phyloP scores from a whole-genome alignment of 2,797 vertebrate species.

The Mus minutoides region DNA sequence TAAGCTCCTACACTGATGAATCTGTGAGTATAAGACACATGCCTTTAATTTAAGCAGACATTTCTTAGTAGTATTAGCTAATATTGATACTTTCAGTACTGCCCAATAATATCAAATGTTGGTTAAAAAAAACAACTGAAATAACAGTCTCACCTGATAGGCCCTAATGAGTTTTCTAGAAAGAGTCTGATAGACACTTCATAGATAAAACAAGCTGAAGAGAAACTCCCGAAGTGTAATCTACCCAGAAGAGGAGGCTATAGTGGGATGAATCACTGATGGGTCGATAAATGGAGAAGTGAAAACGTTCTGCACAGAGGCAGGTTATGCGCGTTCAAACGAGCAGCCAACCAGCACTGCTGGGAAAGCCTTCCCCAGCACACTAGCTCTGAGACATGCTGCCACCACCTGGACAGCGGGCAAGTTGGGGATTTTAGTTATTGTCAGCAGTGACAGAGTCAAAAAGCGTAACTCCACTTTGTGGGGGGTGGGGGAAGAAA shows the following conservation, averaged over 20 bases:
- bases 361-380: constrained; percentile 3
- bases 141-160: background rate
- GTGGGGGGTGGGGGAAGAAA: background rate
- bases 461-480: constrained; percentile 18
- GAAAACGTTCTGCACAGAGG: background rate
- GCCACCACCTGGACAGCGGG: constrained; percentile 68
- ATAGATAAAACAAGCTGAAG: constrained; percentile 40
- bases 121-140: constrained; percentile 34
- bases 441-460: background rate
- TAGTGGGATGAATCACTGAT: background rate
- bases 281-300: background rate
- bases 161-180: constrained; percentile 33
- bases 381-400: constrained; percentile 63
- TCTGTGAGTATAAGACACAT: background rate
- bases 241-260: background rate
- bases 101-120: constrained; percentile 28
- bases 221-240: background rate
- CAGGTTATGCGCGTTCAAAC: background rate
- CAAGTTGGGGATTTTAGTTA: constrained; percentile 10
- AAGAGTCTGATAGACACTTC: background rate
- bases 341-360: background rate
- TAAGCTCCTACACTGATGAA: background rate
- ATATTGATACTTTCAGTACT: background rate
- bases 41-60: constrained; percentile 48
- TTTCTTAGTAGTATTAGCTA: constrained; percentile 41